A percentile compares a stretch with the other conserved stretches of the same genome.
Evolutionary conservation across 1,140 invertebrate genomes (phyloP).

Genomic region (Marisa cornuarietis): DNA sequence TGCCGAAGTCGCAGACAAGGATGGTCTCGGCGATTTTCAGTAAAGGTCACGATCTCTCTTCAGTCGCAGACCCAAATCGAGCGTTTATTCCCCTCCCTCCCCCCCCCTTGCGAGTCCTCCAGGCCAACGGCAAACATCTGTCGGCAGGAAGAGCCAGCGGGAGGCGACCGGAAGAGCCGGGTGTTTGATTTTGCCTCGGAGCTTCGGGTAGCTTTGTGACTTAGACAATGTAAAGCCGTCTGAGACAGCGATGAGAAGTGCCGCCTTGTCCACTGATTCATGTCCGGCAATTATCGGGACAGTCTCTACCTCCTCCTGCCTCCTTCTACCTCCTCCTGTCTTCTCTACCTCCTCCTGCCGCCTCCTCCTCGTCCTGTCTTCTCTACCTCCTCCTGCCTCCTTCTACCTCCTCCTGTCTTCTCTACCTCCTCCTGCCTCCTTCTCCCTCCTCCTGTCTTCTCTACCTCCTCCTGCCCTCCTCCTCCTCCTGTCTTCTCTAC

Average conservation of each 20-base stretch:
- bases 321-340: background rate
- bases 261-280: background rate
- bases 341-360: background rate
- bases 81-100: too few relatives aligned
- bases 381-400: background rate
- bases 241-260: too few relatives aligned
- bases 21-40: background rate
- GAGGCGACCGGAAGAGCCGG: too few relatives aligned
- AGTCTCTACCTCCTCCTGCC: background rate
- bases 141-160: too few relatives aligned
- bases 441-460: background rate
- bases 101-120: too few relatives aligned
- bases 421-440: background rate
- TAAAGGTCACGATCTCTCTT: background rate
- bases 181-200: background rate
- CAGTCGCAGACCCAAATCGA: too few relatives aligned
- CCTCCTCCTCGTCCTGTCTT: background rate
- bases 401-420: background rate
- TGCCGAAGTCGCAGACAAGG: too few relatives aligned
- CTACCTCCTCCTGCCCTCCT: background rate
- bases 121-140: too few relatives aligned
- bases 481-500: background rate
- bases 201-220: background rate
- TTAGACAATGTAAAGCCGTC: too few relatives aligned
- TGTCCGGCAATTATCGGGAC: background rate